These are phyloP conservation scores for Isichthys henryi DNA, from an alignment of 2,113 vertebrate species.

Conservation along the genomic window DNA sequence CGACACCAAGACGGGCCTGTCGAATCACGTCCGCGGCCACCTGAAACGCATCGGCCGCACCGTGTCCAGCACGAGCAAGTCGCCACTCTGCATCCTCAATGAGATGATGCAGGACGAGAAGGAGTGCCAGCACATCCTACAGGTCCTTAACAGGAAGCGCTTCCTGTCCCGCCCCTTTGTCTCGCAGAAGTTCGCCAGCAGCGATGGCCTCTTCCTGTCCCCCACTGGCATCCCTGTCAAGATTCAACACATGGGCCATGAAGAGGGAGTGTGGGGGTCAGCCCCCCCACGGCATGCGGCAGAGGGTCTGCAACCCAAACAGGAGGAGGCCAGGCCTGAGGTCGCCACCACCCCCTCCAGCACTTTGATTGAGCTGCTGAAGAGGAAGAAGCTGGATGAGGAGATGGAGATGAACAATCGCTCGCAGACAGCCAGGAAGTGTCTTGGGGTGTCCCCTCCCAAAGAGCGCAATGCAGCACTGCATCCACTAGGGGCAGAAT, in stretches of 20 bases:
- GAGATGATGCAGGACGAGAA: slow-evolving; percentile 83
- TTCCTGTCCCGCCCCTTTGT: slow-evolving; percentile 69
- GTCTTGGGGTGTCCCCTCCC: slow-evolving; percentile 70
- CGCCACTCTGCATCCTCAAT: slow-evolving; percentile 78
- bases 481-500: slow-evolving; percentile 62
- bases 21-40: slow-evolving; percentile 90
- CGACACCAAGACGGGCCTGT: slow-evolving; percentile 87
- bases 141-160: slow-evolving; percentile 69
- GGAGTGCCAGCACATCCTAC: slow-evolving; percentile 75
- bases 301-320: slow-evolving; percentile 59
- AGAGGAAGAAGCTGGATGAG: slow-evolving; percentile 70
- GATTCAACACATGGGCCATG: slow-evolving; percentile 71
- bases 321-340: slow-evolving; percentile 55
- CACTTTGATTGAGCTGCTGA: slow-evolving; percentile 81
- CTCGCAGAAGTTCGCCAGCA: slow-evolving; percentile 70
- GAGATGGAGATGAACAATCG: slow-evolving; percentile 62
- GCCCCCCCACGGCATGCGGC: slow-evolving; percentile 62
- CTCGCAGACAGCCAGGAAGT: slow-evolving; percentile 69
- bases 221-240: slow-evolving; percentile 71
- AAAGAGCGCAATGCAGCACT: slow-evolving; percentile 65
- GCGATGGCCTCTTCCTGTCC: slow-evolving; percentile 67
- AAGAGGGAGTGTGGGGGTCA: slow-evolving; percentile 59
- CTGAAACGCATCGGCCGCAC: slow-evolving; percentile 82
- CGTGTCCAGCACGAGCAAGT: slow-evolving; percentile 77
- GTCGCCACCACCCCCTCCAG: slow-evolving; percentile 61